Conservation (phyloP, 2,888 invertebrate genomes). For the Entomobrya multifasciata region DNA sequence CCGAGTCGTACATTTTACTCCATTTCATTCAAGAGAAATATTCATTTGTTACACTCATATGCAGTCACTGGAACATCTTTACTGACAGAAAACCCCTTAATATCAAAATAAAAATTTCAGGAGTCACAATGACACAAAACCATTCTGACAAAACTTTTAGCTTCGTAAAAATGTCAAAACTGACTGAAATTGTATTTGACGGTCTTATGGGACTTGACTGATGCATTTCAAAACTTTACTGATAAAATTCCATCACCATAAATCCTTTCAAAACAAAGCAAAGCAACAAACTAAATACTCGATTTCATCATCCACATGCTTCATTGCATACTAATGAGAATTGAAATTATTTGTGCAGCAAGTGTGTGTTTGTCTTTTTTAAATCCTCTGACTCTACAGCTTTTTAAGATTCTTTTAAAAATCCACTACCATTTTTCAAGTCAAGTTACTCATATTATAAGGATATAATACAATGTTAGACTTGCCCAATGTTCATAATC, state of each 20-base stretch:
- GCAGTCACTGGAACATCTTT: too few species aligned
- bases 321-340: conserved; percentile 21
- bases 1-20: too few species aligned
- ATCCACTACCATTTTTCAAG: conserved; percentile 5
- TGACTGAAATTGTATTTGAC: too few species aligned
- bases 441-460: too few species aligned
- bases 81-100: too few species aligned
- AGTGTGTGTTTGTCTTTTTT: neutral
- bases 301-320: neutral
- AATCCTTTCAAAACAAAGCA: neutral
- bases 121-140: too few species aligned
- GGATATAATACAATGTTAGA: too few species aligned
- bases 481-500: neutral
- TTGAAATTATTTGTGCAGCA: neutral
- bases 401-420: neutral
- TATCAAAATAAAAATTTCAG: too few species aligned
- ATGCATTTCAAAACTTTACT: neutral
- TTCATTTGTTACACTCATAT: too few species aligned
- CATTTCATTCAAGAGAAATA: too few species aligned
- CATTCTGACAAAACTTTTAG: too few species aligned
- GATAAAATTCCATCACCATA: conserved; percentile 10
- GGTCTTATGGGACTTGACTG: neutral
- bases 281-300: neutral
- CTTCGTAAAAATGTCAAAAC: too few species aligned
- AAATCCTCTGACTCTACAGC: neutral